Conservation (phyloP, 2,113 vertebrate species). For the Potamarius usumacintae region DNA sequence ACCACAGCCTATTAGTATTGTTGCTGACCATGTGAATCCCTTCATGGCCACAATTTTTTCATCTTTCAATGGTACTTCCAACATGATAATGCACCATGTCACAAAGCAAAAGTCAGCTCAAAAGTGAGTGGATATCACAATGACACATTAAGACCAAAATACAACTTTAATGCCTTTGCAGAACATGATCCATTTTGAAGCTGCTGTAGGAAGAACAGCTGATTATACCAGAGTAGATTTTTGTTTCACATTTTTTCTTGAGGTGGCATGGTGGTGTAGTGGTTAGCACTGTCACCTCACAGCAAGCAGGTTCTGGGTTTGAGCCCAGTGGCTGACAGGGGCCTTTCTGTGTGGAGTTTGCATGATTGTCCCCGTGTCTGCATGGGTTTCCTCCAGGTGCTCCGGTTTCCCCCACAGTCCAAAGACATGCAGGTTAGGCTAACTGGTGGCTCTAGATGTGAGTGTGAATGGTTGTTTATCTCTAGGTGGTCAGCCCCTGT, state of each 20-base stretch:
- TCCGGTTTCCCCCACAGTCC: too few relatives aligned
- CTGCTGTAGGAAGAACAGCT: neutral
- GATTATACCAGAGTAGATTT: neutral
- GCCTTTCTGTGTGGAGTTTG: too few relatives aligned
- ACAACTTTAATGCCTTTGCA: neutral
- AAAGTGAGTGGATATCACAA: neutral
- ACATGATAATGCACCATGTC: neutral
- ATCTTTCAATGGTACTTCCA: neutral
- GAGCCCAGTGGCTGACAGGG: too few relatives aligned
- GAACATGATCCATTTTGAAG: neutral
- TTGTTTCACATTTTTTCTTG: neutral
- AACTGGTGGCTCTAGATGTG: too few relatives aligned
- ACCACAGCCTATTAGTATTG: neutral
- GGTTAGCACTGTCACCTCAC: too few relatives aligned
- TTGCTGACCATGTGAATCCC: neutral
- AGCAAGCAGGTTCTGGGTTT: too few relatives aligned
- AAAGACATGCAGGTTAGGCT: too few relatives aligned
- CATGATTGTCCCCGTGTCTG: too few relatives aligned
- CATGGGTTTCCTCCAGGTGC: too few relatives aligned
- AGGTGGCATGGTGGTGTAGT: too few relatives aligned
- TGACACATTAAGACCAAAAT: neutral
- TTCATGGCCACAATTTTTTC: neutral
- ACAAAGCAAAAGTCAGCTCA: neutral
- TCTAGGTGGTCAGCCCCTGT: too few relatives aligned
- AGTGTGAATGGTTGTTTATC: too few relatives aligned